These are phyloP conservation scores for Hyles euphorbiae DNA, from an alignment of 1,140 invertebrate genomes.

Conservation along the genomic window DNA sequence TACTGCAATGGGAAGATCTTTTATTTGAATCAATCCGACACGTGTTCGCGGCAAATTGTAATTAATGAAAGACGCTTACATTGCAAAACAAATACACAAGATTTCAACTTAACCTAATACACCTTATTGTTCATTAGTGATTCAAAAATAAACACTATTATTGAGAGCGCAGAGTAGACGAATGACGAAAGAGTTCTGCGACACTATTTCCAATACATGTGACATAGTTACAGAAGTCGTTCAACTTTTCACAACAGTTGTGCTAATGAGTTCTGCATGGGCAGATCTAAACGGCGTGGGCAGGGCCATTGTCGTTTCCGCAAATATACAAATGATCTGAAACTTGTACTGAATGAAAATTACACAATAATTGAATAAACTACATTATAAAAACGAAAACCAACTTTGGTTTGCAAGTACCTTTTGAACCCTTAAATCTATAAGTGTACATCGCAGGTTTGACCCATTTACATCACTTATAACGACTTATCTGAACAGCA, in stretches of 20 bases:
- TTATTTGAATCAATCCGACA: conserved; percentile 36
- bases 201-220: conserved; percentile 2
- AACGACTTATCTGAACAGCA: no score
- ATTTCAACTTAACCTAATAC: conserved; percentile 7
- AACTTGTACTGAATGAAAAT: no score
- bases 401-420: no score
- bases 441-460: no score
- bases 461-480: no score
- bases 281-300: no score
- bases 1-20: conserved; percentile 41
- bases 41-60: conserved; percentile 22
- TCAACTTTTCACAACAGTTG: conserved; percentile 8
- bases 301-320: no score
- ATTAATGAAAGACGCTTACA: conserved; percentile 18
- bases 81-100: conserved; percentile 13
- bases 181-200: conserved; percentile 4
- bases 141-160: conserved; percentile 12
- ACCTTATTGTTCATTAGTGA: conserved; percentile 14
- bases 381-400: no score
- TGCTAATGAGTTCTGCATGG: conserved; percentile 1
- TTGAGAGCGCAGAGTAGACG: not conserved
- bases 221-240: conserved; percentile 6
- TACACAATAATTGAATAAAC: no score
- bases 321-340: no score
- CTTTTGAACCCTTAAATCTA: no score